Evolutionary conservation across 1,140 invertebrate species (phyloP), one percentile per base, ranked within the genome.

Genomic region (Micrasema minimum): DNA sequence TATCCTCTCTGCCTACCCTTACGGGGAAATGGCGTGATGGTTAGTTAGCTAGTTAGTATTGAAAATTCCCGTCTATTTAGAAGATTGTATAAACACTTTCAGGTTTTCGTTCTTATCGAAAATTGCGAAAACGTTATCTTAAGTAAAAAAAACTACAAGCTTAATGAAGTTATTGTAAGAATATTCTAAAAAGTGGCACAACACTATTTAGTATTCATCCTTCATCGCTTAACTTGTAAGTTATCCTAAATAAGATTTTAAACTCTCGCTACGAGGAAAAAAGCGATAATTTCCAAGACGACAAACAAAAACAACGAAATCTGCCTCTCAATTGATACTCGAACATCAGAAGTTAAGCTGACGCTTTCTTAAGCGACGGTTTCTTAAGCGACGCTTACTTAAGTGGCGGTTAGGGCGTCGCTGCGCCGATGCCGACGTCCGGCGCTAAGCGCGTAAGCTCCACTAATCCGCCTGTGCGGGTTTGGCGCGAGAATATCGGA

Each of bases 241-340:
- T 53, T 31, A 53, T 53, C 51, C 51, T 11, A 14, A 53, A 53
- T 31, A 53, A 53, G 51, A 53, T 53, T 23, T 12, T 11, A 31
- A 53, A 53, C 31, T 23, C 51, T 23, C 23, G 26, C 23, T n/a
- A 31, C 22, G 22, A 9, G 23, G 12, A 53, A 53, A 53, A 53
- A 53, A 23, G 51, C 51, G 51, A 53, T 53, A 53, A 53, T 53
- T 53, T 53, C 23, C 51, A 12, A 23, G 51, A n/a, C 51, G 51
- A 14, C 51, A 53, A 53, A 53, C 51, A 53, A 53, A 53, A 53
- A 53, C 51, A 53, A 53, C 51, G 23, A n/a, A 46, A 6, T 16
- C 43, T 46, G 43, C 43, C 43, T 46, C 51, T 53, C 51, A 31
- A 53, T 53, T 53, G 51, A 53, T 31, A 53, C 51, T 31, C 22